Evolutionary conservation across 2,888 invertebrate species (phyloP).

Genomic region (Barypeithes pellucidus): DNA sequence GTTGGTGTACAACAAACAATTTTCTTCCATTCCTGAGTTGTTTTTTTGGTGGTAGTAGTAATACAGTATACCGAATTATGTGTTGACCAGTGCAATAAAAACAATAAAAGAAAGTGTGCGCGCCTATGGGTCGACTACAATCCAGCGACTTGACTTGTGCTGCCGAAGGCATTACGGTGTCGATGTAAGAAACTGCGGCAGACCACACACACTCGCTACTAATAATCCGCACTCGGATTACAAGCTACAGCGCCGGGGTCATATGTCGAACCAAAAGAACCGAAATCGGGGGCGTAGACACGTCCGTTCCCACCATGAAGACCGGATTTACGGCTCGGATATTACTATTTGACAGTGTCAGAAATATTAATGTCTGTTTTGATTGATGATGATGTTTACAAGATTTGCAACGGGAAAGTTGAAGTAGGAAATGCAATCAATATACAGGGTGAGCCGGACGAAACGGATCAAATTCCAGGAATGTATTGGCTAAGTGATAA

Average conservation of each 20-base stretch:
- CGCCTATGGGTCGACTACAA: slow-evolving; percentile 21
- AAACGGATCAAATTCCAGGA: no score
- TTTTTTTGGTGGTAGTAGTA: no score
- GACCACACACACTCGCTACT: slow-evolving; percentile 45
- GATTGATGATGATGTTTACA: slow-evolving; percentile 28
- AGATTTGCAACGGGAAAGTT: slow-evolving; percentile 2
- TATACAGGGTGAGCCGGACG: no score
- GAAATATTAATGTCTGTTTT: slow-evolving; percentile 40
- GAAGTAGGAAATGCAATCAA: neutral
- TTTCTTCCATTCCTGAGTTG: no score
- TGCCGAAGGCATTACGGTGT: slow-evolving; percentile 35
- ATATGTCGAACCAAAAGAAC: slow-evolving; percentile 43
- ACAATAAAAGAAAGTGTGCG: neutral
- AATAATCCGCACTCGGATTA: slow-evolving; percentile 42
- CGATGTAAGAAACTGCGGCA: slow-evolving; percentile 39
- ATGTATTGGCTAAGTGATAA: no score
- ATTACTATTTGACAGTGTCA: slow-evolving; percentile 37
- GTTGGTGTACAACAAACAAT: no score
- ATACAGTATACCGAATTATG: no score
- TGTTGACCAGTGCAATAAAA: neutral
- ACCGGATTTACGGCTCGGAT: slow-evolving; percentile 40
- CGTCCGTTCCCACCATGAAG: slow-evolving; percentile 41
- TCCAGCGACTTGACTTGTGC: slow-evolving; percentile 21
- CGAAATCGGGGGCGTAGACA: slow-evolving; percentile 43
- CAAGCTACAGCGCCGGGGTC: slow-evolving; percentile 35